phyloP scores from a whole-genome alignment of 2,797 vertebrate species.

The Gastrophryne carolinensis region DNA sequence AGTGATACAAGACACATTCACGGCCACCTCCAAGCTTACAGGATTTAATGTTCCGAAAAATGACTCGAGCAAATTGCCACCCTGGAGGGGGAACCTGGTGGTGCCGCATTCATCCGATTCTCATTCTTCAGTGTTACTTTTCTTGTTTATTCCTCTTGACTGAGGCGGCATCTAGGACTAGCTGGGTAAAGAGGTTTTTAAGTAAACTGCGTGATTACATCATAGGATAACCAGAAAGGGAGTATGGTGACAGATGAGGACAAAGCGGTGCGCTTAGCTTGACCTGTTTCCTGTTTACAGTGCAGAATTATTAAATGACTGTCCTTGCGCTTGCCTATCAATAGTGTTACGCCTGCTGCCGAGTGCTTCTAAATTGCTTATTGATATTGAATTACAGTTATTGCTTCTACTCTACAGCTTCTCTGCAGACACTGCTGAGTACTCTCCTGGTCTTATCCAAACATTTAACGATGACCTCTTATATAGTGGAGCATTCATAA shows the following conservation, averaged over 20 bases:
- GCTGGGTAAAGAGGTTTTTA: neutral
- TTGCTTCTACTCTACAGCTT: constrained; percentile 26
- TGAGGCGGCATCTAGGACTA: neutral
- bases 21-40: constrained; percentile 22
- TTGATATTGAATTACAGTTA: constrained; percentile 18
- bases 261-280: neutral
- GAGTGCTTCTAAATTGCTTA: constrained; percentile 12
- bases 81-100: neutral
- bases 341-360: constrained; percentile 31
- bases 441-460: neutral
- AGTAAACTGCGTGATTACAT: neutral
- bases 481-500: too few species aligned
- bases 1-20: constrained; percentile 19
- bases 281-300: neutral
- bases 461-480: neutral
- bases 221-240: neutral
- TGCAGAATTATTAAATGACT: constrained; percentile 8
- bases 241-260: neutral
- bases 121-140: neutral
- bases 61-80: constrained; percentile 39
- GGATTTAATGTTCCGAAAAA: constrained; percentile 41
- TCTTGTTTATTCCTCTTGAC: neutral
- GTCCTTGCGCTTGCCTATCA: neutral
- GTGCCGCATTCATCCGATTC: constrained; percentile 8
- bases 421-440: neutral